These are phyloP conservation scores for Sardinella longiceps DNA, from an alignment of 2,797 vertebrate genomes.

Conservation along the genomic window DNA sequence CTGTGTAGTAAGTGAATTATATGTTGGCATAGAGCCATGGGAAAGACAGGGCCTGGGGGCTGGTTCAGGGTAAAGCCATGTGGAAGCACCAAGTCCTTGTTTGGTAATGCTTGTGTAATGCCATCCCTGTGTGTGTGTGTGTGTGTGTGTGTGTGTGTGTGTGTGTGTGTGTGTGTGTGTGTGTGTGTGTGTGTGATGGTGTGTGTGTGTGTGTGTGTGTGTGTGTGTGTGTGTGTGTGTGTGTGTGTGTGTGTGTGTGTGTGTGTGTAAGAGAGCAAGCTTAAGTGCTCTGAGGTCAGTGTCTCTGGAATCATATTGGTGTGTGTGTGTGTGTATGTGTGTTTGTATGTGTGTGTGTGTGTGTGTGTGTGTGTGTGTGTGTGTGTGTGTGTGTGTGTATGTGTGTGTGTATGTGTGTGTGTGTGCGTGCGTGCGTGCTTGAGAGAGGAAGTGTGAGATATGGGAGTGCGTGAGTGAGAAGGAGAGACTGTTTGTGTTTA, in stretches of 20 bases:
- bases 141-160: constrained; percentile 37
- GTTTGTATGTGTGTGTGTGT: not conserved
- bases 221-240: constrained; percentile 3
- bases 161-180: not conserved
- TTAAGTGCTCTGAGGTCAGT: not conserved
- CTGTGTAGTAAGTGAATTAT: not conserved
- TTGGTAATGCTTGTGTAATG: constrained; percentile 19
- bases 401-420: no score
- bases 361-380: not conserved
- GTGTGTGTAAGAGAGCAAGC: not conserved
- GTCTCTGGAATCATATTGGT: not conserved
- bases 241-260: not conserved
- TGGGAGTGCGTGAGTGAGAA: not conserved
- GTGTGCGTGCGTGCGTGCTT: no score
- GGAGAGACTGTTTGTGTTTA: not conserved
- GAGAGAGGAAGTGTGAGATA: not conserved
- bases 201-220: constrained; percentile 36
- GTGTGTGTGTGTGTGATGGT: not conserved
- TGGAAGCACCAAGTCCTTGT: constrained; percentile 5
- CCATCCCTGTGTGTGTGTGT: not conserved
- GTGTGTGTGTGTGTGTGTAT: not conserved
- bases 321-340: not conserved
- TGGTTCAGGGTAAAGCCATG: not conserved
- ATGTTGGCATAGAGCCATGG: not conserved
- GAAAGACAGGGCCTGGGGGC: not conserved